Conservation (phyloP, 1,140 invertebrate genomes). For the Hestina assimilis region DNA sequence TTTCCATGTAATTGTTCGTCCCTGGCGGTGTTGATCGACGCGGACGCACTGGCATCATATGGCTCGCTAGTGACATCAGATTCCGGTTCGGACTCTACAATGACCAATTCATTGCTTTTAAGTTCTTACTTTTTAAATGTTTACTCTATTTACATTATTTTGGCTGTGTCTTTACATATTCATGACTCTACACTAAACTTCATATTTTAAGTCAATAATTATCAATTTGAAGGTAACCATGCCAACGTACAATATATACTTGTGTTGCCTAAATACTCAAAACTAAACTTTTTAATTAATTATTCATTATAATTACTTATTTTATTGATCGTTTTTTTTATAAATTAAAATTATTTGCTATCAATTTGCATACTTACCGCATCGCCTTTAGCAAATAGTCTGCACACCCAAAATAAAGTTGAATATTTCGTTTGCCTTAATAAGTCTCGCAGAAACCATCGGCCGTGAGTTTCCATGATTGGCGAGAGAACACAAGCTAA, state of each 20-base stretch:
- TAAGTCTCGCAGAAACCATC: conserved; percentile 81
- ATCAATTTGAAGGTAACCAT: too few species aligned
- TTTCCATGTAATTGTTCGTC: conserved; percentile 40
- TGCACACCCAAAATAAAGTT: conserved; percentile 68
- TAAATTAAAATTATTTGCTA: not conserved
- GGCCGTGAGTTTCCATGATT: conserved; percentile 78
- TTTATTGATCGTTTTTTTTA: too few species aligned
- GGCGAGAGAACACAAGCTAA: conserved; percentile 71
- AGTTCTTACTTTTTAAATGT: too few species aligned
- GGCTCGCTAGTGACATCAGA: conserved; percentile 58
- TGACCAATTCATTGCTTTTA: too few species aligned
- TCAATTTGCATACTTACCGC: conserved; percentile 33
- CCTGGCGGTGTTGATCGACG: conserved; percentile 45
- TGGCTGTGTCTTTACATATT: too few species aligned
- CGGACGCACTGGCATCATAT: conserved; percentile 55
- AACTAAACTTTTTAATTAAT: not conserved
- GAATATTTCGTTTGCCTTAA: conserved; percentile 77
- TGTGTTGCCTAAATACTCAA: not conserved
- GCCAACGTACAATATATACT: too few species aligned
- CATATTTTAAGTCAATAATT: too few species aligned
- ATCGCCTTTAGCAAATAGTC: conserved; percentile 53
- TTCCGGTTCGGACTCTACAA: conserved; percentile 49
- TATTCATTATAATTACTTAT: too few species aligned
- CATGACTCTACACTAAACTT: too few species aligned
- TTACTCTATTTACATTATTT: too few species aligned